phyloP scores from a whole-genome alignment of 2,888 invertebrate species.

The Carpatolechia fugitivella region DNA sequence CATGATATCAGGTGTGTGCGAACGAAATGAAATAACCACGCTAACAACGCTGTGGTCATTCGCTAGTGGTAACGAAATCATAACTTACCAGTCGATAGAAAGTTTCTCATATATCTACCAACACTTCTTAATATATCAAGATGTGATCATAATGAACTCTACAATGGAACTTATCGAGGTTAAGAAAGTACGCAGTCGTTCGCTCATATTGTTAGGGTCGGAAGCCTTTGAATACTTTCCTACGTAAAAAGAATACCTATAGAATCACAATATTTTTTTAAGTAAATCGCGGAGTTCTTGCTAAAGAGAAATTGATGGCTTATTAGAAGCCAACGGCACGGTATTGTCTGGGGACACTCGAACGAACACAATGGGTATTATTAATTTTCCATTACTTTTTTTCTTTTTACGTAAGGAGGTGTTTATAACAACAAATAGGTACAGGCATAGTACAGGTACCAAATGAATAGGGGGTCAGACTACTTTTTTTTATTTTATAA shows the following conservation, averaged over 20 bases:
- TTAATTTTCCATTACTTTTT: not conserved
- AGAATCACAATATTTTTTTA: too few relatives aligned
- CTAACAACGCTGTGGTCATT: too few relatives aligned
- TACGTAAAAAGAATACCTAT: too few relatives aligned
- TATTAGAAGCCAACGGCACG: not conserved
- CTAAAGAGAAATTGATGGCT: not conserved
- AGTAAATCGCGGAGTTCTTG: too few relatives aligned
- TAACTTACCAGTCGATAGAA: conserved; percentile 7
- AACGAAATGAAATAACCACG: too few relatives aligned
- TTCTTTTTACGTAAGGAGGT: not conserved
- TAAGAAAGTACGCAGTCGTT: conserved; percentile 5
- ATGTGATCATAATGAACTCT: not conserved
- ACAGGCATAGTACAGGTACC: not conserved
- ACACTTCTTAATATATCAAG: not conserved
- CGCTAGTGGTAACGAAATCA: too few relatives aligned
- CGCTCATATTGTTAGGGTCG: not conserved
- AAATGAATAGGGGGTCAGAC: too few relatives aligned
- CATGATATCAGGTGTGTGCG: too few relatives aligned
- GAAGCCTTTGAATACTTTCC: not conserved
- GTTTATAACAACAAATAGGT: not conserved
- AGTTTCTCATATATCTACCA: conserved; percentile 1
- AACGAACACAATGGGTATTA: not conserved
- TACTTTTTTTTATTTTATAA: too few relatives aligned
- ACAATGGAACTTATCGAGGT: conserved; percentile 7
- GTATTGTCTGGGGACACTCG: not conserved